Evolutionary conservation across 37 sponge, comb jelly and placozoan species (phyloP), one percentile per base, ranked within the genome.

Genomic region (Dysidea cf. avara): DNA sequence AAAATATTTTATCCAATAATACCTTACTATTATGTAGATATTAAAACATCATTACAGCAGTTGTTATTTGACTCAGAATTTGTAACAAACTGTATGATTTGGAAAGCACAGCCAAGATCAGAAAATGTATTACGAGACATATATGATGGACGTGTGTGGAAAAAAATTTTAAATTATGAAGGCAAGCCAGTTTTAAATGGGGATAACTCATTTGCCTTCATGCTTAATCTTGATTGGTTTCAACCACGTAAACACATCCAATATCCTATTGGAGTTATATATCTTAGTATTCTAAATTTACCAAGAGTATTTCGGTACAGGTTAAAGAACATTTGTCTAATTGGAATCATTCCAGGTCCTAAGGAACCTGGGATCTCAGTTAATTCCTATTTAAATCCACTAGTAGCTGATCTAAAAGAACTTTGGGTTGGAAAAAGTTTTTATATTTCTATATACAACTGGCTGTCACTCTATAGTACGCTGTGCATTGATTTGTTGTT

Each of bases 1-100:
- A 54, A 20, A 34, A 53, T 66, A 2, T 50, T 71, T n/a, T 62
- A 77, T 48, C 78, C 78, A 16, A 65, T 67, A n/a, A 50, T 62
- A 52, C 72, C 63, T n/a, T 85, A 78, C 56, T 78, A 74, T 53
- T 85, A 85, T 43, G 21, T 36, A 3, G 18, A 47, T 43, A 33
- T 85, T 7, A 14, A 74, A 43, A 20, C 21, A 13, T 26, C 46
- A 30, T 43, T 84, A 4, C 43, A 77, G 53, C 31, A 62, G 54
- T 39, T 84, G 32, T 50, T 84, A n/a, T 22, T 61, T 13, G 39
- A n/a, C 24, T 35, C 77, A 35, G 66, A 57, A 7, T 71, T 84
- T 63, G 52, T 57, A 7, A 56, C 53, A 33, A 18, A 16, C n/a
- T 87, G 64, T 77, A 52, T 69, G 46, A 57, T 65, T 24, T 80